These are phyloP conservation scores for Pipistrellus nathusii DNA, from an alignment of 2,797 vertebrate species.

Conservation along the genomic window DNA sequence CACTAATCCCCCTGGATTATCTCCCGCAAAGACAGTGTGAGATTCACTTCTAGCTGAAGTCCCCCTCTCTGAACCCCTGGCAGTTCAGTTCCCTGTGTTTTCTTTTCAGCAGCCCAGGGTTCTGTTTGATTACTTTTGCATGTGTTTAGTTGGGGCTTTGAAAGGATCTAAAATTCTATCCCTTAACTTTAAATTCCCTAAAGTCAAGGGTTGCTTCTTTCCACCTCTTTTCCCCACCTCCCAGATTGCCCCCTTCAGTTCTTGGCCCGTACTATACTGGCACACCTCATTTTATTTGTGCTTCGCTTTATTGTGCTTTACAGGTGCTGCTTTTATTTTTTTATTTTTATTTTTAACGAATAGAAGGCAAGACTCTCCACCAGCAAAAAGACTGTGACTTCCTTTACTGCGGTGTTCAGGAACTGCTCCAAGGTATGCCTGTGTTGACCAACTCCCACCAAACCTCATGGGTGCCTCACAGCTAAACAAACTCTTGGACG, in stretches of 20 bases:
- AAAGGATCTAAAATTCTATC: conserved; percentile 48
- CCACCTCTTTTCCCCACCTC: neutral
- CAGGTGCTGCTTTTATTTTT: neutral
- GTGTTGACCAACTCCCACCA: neutral
- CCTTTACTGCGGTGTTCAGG: neutral
- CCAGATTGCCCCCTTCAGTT: neutral
- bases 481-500: neutral
- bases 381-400: neutral
- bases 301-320: neutral
- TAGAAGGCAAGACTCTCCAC: neutral
- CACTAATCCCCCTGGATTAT: neutral
- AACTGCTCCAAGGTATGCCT: neutral
- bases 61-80: neutral
- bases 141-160: conserved; percentile 11
- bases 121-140: conserved; percentile 55
- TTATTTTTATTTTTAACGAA: neutral
- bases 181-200: neutral
- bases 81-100: neutral
- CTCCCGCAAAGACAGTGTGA: conserved; percentile 16
- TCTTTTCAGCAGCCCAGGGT: neutral
- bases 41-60: neutral
- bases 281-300: neutral
- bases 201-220: neutral
- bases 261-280: neutral
- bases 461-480: neutral